Evolutionary conservation across 2,888 invertebrate species (phyloP).

Genomic region (Stomorhina lunata): DNA sequence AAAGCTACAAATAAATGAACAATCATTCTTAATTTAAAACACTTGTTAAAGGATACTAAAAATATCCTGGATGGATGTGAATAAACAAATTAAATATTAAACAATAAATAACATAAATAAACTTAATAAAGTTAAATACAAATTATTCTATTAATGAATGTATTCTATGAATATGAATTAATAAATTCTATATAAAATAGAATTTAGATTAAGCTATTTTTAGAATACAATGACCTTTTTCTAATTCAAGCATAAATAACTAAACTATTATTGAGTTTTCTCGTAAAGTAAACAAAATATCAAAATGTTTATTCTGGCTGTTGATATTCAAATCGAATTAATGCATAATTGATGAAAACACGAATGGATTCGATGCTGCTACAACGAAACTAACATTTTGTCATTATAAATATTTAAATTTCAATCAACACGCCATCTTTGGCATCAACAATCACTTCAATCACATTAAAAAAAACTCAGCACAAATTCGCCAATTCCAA

Average conservation of each 20-base stretch:
- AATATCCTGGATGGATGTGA: background rate
- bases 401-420: conserved; percentile 66
- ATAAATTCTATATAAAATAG: background rate
- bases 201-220: background rate
- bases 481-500: background rate
- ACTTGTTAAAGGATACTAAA: background rate
- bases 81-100: background rate
- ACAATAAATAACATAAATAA: background rate
- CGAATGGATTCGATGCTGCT: background rate
- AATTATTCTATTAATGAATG: too few relatives aligned
- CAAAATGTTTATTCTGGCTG: background rate
- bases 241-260: too few relatives aligned
- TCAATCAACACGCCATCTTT: conserved; percentile 57
- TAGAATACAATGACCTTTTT: background rate
- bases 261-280: too few relatives aligned
- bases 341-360: conserved; percentile 36
- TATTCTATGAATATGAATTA: too few relatives aligned
- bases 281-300: background rate
- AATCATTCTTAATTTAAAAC: too few relatives aligned
- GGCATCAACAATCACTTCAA: conserved; percentile 8
- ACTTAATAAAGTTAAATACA: too few relatives aligned
- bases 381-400: conserved; percentile 11
- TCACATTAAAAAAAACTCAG: conserved; percentile 5
- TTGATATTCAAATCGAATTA: conserved; percentile 12
- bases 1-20: background rate